These are phyloP conservation scores for Triplophysa tibetana DNA, from an alignment of 2,113 vertebrate genomes.

Conservation along the genomic window DNA sequence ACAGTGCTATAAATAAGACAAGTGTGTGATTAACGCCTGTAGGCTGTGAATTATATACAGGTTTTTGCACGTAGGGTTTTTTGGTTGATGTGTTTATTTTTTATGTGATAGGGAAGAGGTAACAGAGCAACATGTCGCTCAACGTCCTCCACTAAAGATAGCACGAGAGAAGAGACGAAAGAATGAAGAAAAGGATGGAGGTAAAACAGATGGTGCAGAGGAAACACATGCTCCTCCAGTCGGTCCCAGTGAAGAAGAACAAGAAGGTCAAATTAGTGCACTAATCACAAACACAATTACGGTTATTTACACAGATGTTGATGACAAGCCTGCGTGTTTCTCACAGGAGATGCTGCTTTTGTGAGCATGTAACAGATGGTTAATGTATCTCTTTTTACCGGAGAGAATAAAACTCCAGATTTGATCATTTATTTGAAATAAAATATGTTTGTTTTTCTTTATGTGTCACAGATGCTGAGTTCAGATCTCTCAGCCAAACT, in stretches of 20 bases:
- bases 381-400: neutral
- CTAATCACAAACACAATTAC: slow-evolving; percentile 41
- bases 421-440: neutral
- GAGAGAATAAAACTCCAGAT: neutral
- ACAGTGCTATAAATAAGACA: neutral
- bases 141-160: slow-evolving; percentile 34
- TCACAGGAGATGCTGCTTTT: slow-evolving; percentile 26
- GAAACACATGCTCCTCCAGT: slow-evolving; percentile 24
- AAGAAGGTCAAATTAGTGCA: slow-evolving; percentile 46
- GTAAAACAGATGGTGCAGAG: slow-evolving; percentile 6
- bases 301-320: slow-evolving; percentile 2
- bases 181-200: neutral
- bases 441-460: neutral
- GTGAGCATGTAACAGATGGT: slow-evolving; percentile 18
- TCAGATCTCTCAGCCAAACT: slow-evolving; percentile 61
- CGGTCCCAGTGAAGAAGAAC: slow-evolving; percentile 13
- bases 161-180: slow-evolving; percentile 18
- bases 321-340: slow-evolving; percentile 12
- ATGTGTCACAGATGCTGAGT: slow-evolving; percentile 62
- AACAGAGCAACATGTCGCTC: neutral
- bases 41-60: neutral
- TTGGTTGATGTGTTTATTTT: slow-evolving; percentile 1
- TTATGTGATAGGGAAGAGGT: slow-evolving; percentile 22
- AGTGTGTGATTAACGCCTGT: neutral
- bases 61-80: neutral